Conservation (phyloP, 2,797 vertebrate genomes). For the Lithobates pipiens region DNA sequence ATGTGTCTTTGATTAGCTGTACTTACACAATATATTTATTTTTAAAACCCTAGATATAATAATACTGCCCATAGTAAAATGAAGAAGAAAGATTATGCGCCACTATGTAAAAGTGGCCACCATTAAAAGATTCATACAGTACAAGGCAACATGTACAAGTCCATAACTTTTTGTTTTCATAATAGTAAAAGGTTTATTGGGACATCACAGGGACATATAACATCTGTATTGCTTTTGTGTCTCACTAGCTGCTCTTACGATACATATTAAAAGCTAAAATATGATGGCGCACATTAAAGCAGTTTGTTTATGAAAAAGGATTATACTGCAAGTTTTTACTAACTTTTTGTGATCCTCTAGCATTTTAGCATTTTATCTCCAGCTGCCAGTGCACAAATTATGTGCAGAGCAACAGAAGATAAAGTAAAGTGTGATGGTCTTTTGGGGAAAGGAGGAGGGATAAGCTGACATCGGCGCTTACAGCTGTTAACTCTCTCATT, state of each 20-base stretch:
- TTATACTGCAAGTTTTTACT: conserved; percentile 52
- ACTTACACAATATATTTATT: background rate
- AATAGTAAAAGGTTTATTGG: conserved; percentile 20
- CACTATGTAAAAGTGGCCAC: background rate
- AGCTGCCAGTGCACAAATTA: conserved; percentile 57
- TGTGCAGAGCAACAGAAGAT: conserved; percentile 47
- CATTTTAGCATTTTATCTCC: conserved; percentile 48
- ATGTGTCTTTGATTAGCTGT: background rate
- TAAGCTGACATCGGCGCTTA: conserved; percentile 29
- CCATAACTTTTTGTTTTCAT: background rate
- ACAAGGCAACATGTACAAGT: background rate
- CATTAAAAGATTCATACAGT: background rate
- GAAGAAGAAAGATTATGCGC: background rate
- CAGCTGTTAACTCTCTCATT: conserved; percentile 6
- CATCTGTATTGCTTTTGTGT: background rate
- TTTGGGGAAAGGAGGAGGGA: conserved; percentile 20
- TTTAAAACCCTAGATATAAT: background rate
- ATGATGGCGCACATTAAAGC: conserved; percentile 27
- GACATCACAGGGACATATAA: background rate
- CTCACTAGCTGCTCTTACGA: conserved; percentile 12
- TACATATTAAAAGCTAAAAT: conserved; percentile 28
- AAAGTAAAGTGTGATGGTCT: conserved; percentile 43
- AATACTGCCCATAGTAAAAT: background rate
- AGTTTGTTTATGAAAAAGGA: conserved; percentile 43
- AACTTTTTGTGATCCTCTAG: conserved; percentile 43